phyloP scores from a whole-genome alignment of 2,888 invertebrate species.

The Odontomyia ornata region DNA sequence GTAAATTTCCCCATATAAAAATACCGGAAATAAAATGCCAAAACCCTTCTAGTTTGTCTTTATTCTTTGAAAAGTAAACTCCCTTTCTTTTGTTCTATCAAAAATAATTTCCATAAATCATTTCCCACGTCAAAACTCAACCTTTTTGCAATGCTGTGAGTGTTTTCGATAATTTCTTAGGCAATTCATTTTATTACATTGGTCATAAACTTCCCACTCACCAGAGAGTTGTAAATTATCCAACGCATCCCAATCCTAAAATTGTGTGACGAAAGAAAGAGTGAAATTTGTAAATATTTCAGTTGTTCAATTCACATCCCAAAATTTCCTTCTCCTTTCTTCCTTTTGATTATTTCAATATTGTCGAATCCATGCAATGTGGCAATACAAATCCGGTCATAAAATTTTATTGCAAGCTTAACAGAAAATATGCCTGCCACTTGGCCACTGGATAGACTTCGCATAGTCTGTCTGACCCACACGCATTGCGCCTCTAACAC shows the following conservation, averaged over 20 bases:
- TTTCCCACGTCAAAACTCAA: conserved; percentile 24
- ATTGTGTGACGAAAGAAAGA: conserved; percentile 7
- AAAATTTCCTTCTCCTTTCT: not conserved
- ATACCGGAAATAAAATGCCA: no score
- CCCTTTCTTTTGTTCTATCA: no score
- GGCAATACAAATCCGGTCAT: conserved; percentile 52
- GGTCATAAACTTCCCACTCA: conserved; percentile 34
- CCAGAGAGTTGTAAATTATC: conserved; percentile 53
- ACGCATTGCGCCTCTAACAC: conserved; percentile 23
- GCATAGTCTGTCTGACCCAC: conserved; percentile 5
- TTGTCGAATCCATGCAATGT: conserved; percentile 28
- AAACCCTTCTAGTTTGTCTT: no score
- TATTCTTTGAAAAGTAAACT: no score
- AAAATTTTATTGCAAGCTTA: conserved; percentile 61
- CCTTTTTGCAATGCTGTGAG: conserved; percentile 15
- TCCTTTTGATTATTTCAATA: conserved; percentile 31
- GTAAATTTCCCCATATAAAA: no score
- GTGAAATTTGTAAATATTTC: conserved; percentile 20
- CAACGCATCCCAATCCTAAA: conserved; percentile 51
- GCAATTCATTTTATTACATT: conserved; percentile 16
- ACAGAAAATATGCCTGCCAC: conserved; percentile 54
- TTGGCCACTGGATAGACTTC: conserved; percentile 30
- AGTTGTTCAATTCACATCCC: not conserved
- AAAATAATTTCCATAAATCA: conserved; percentile 20
- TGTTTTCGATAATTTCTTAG: conserved; percentile 31